Percentiles rank a stretch among this genome's conserved stretches.
Evolutionary conservation across 2,113 vertebrate species (phyloP).

Genomic region (Diphyllodes magnificus): DNA sequence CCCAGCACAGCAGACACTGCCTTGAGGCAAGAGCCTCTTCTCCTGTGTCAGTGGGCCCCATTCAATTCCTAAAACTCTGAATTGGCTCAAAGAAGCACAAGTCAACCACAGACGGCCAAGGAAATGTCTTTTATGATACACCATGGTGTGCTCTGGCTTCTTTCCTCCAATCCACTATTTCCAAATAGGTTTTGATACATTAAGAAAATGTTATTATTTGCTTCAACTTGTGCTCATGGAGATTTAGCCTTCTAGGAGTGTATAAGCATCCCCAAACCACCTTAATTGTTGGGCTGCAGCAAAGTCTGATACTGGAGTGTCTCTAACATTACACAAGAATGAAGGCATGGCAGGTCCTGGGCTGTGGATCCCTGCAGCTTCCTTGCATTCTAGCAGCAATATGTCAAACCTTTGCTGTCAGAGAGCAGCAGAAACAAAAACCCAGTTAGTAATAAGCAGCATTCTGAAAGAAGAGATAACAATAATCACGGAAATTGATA

Average conservation of each 20-base stretch:
- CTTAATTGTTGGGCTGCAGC: background rate
- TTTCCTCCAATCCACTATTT: background rate
- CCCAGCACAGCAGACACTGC: background rate
- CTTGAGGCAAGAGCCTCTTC: background rate
- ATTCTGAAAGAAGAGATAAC: conserved; percentile 31
- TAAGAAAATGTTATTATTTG: background rate
- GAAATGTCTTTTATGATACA: background rate
- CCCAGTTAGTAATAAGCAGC: background rate
- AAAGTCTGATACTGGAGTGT: background rate
- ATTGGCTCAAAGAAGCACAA: background rate
- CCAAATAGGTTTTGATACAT: background rate
- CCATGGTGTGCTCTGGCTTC: background rate
- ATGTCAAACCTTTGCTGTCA: background rate
- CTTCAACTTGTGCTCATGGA: background rate
- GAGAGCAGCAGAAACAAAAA: conserved; percentile 7
- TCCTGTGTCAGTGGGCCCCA: background rate
- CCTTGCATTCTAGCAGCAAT: background rate
- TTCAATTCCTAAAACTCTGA: background rate
- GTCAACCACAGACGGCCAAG: background rate
- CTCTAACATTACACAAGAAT: rapidly evolving
- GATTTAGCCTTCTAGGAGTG: background rate
- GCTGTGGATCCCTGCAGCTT: background rate
- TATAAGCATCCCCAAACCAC: background rate
- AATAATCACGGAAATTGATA: conserved; percentile 38
- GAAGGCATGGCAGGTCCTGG: background rate